Evolutionary conservation across 37 sponge, comb jelly and placozoan species (phyloP).

Genomic region (Bolinopsis microptera): DNA sequence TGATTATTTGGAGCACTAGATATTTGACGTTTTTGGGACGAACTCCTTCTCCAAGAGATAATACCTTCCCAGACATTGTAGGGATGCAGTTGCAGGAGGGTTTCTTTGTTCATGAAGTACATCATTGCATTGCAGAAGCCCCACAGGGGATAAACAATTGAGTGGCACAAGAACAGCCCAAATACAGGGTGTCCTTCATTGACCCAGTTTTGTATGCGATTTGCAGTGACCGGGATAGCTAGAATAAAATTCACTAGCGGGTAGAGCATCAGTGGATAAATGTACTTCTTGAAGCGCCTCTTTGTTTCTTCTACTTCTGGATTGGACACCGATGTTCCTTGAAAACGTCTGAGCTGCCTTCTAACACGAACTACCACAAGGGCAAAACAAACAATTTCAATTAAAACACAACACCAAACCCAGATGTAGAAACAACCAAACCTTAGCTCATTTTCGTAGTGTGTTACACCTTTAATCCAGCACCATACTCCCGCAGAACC

Average conservation of each 20-base stretch:
- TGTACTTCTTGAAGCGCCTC: neutral
- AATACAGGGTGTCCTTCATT: neutral
- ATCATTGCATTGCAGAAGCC: conserved; percentile 34
- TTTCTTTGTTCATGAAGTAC: conserved; percentile 53
- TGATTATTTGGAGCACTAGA: neutral
- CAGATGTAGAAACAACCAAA: conserved; percentile 36
- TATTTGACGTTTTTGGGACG: neutral
- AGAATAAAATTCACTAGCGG: conserved; percentile 45
- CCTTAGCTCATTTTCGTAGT: neutral
- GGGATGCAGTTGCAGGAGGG: neutral
- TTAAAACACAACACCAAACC: neutral
- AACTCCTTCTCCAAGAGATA: neutral
- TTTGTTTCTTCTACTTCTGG: neutral
- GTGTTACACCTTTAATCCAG: conserved; percentile 21
- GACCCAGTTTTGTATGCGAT: conserved; percentile 34
- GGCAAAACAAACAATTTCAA: conserved; percentile 40
- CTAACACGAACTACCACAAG: neutral
- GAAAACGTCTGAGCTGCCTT: neutral
- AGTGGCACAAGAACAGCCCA: conserved; percentile 22
- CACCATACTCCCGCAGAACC: conserved; percentile 59
- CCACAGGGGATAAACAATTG: conserved; percentile 43
- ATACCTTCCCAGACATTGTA: neutral
- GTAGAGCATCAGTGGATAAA: conserved; percentile 31
- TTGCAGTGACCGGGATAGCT: conserved; percentile 39
- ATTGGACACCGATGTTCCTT: neutral